Evolutionary conservation across 2,888 invertebrate genomes (phyloP).

Genomic region (Orthosia incerta): DNA sequence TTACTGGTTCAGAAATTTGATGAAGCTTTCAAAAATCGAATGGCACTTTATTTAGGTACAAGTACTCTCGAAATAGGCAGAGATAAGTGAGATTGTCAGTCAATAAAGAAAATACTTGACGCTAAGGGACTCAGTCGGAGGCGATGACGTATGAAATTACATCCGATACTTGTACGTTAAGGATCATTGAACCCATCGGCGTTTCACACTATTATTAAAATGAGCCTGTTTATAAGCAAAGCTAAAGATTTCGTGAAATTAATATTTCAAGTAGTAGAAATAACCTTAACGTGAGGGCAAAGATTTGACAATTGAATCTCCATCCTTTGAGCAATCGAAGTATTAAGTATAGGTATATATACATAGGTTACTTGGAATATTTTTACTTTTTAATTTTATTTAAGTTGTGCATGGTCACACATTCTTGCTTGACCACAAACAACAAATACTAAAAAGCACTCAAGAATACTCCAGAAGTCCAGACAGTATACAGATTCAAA

Average conservation of each 20-base stretch:
- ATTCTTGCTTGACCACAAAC: not conserved
- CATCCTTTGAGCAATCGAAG: too few species aligned
- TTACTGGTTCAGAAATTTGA: too few species aligned
- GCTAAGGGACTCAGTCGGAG: not conserved
- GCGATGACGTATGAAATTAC: constrained; percentile 4
- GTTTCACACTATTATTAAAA: not conserved
- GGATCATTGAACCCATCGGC: not conserved
- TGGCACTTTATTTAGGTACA: not conserved
- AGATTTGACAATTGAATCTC: not conserved
- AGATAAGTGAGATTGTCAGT: not conserved
- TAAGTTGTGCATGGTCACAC: too few species aligned
- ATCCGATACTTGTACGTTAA: not conserved
- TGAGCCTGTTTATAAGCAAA: not conserved
- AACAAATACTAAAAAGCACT: not conserved
- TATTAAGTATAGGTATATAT: too few species aligned
- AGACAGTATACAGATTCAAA: constrained; percentile 2
- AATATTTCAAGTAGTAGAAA: not conserved
- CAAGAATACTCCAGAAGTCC: too few species aligned
- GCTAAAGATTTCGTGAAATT: too few species aligned
- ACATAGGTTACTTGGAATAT: too few species aligned
- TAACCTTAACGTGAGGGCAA: too few species aligned
- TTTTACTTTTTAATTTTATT: too few species aligned
- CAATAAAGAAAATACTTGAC: constrained; percentile 9
- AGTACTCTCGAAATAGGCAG: not conserved
- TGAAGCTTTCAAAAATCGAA: not conserved